Evolutionary conservation across 2,113 vertebrate genomes (phyloP).

Genomic region (Platichthys stellatus): DNA sequence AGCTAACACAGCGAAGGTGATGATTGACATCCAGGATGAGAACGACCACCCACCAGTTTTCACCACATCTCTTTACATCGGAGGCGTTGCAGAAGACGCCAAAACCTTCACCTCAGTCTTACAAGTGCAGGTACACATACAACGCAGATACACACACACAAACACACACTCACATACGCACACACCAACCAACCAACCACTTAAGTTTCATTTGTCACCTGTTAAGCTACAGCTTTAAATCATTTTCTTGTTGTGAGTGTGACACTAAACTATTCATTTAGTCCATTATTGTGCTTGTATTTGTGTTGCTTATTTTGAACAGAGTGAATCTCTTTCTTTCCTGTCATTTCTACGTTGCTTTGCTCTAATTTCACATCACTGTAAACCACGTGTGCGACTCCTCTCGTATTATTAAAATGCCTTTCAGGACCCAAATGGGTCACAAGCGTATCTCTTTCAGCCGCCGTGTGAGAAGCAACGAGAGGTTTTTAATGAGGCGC

Average conservation of each 20-base stretch:
- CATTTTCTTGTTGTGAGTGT: not conserved
- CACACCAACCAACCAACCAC: too few relatives aligned
- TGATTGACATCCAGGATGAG: constrained; percentile 93
- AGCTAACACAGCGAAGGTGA: constrained; percentile 95
- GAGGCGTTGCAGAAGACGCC: constrained; percentile 94
- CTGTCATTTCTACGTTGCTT: constrained; percentile 2
- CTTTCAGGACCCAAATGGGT: constrained; percentile 54
- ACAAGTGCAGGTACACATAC: constrained; percentile 87
- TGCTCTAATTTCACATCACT: constrained; percentile 15
- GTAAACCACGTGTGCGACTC: constrained; percentile 44
- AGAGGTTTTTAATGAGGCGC: constrained; percentile 70
- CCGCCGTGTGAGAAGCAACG: constrained; percentile 45
- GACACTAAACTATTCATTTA: not conserved
- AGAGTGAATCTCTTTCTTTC: constrained; percentile 8
- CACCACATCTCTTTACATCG: constrained; percentile 90
- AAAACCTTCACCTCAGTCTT: constrained; percentile 95
- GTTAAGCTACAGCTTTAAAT: not conserved
- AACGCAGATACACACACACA: not conserved
- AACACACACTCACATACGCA: not conserved
- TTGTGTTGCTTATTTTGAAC: not conserved
- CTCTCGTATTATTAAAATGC: constrained; percentile 40
- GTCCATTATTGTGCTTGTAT: not conserved
- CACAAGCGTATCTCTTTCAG: constrained; percentile 34
- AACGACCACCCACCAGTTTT: constrained; percentile 95
- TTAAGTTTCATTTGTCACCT: not conserved